Evolutionary conservation across 2,797 vertebrate species (phyloP).

Genomic region (Neosilurus hyrtlii): DNA sequence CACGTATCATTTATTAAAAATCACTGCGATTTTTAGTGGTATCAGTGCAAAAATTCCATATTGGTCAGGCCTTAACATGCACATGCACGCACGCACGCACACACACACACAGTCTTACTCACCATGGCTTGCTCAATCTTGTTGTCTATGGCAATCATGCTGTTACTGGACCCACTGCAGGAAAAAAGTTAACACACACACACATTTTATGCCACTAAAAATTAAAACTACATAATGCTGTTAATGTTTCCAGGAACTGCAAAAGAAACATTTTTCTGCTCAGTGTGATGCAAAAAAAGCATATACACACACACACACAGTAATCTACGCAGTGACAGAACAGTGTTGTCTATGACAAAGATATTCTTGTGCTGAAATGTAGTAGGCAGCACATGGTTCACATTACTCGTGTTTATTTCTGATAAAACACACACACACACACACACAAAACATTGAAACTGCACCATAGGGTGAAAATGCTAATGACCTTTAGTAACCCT

Average conservation of each 20-base stretch:
- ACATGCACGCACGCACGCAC: background rate
- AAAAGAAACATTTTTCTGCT: background rate
- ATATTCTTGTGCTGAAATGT: slow-evolving; percentile 42
- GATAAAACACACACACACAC: background rate
- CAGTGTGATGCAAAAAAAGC: background rate
- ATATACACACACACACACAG: background rate
- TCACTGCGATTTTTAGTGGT: no score
- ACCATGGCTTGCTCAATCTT: slow-evolving; percentile 90
- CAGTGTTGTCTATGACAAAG: slow-evolving; percentile 28
- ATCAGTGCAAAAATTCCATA: no score
- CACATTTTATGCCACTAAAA: background rate
- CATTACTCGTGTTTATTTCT: slow-evolving; percentile 21
- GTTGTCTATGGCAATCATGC: slow-evolving; percentile 81
- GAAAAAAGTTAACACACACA: slow-evolving; percentile 37
- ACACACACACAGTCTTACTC: slow-evolving; percentile 48
- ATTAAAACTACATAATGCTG: background rate
- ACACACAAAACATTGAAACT: background rate
- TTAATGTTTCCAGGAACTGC: background rate
- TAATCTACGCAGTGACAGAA: background rate
- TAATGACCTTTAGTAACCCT: slow-evolving; percentile 11
- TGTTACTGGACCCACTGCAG: slow-evolving; percentile 73
- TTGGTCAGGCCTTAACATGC: no score
- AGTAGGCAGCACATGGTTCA: slow-evolving; percentile 37
- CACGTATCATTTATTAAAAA: no score
- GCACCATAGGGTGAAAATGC: background rate